Evolutionary conservation across 2,888 invertebrate genomes (phyloP), one percentile per base, ranked within the genome.

Genomic region (Zaprionus bogoriensis): DNA sequence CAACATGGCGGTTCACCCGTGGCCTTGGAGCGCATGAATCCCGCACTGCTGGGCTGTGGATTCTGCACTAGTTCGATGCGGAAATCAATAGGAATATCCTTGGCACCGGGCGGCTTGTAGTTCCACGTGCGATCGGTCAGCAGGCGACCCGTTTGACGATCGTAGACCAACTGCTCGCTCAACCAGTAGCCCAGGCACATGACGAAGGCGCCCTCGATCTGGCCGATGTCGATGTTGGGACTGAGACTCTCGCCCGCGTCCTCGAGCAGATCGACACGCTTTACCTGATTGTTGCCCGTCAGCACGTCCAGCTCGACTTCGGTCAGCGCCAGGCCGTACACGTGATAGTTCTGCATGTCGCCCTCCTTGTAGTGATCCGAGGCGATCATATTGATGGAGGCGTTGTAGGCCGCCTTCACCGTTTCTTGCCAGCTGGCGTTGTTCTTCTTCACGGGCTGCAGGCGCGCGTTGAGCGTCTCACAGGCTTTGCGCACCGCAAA

Each of bases 81-180:
- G 73, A 96, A 95, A 88, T 96, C 95, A 10, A 94, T 93, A 0
- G 96, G 96, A 77, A 96, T 95, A 76, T 96, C 96, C 84, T 95
- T 95, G 1, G 93, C 93, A 0, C 95, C 95, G 0, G 96, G 95
- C 4, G 94, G 93, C 77, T 95, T 95, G 81, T 96, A 96, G 50
- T 93, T 95, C 97, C 96, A 97, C 1, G 96, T 96, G 41, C 95
- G 93, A 77, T 94, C 93, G 3, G 96, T 96, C 2, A 95, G 91
- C 3, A 96, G 87, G 72, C 92, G 92, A 0, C 96, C 97, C 6
- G 93, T 94, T 9, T 91, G 88, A 3, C 92, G 90, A 70, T 95
- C 93, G 63, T 93, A 94, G 1, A 94, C 89, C 25, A 95, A 84
- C 71, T 95, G 93, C 87, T 97, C 97, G 0, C 92, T 93, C 0